Evolutionary conservation across 2,113 vertebrate species (phyloP), one percentile per base, ranked within the genome.

Genomic region (Electrona antarctica): DNA sequence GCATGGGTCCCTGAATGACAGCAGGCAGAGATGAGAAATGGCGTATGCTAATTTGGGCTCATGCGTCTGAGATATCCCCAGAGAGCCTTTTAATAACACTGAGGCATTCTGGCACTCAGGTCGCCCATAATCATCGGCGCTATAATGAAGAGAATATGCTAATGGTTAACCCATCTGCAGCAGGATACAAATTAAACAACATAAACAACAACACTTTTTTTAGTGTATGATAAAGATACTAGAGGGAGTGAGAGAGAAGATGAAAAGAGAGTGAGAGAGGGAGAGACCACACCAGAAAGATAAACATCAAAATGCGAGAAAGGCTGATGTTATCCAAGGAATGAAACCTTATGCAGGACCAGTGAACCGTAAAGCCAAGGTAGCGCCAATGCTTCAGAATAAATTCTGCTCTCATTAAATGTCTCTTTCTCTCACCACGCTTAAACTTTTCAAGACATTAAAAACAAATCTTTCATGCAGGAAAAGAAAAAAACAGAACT

Each of bases 71-170:
- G 76, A 75, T 69, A 60, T 88, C 87, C 88, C 81, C 45, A 7
- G 85, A 81, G 89, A 81, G 69, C 29, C 13, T 74, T 79, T 67
- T 80, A 84, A 90, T 85, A 88, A 81, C 72, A 74, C 77, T 79
- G 80, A 87, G 73, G 69, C 85, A 85, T 79, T 76, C 67, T 75
- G 83, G 81, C 80, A 84, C 74, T 80, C 85, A 83, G 78, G 82
- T 87, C 85, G 80, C 77, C 80, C 11, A 1, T 57, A 65, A 85
- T 88, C 76, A 85, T 87, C 80, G 71, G 56, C 41, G 74, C 64
- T 59, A 71, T 89, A 84, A 90, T 85, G 63, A 88, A 86, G 76
- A 71, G 64, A 84, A 87, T 86, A 91, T 89, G 88, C 81, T 87
- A 83, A 91, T 87, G 55, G 72, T 67, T 75, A 73, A 83, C 72